Conservation (phyloP, 2,888 invertebrate genomes). For the Actias luna region DNA sequence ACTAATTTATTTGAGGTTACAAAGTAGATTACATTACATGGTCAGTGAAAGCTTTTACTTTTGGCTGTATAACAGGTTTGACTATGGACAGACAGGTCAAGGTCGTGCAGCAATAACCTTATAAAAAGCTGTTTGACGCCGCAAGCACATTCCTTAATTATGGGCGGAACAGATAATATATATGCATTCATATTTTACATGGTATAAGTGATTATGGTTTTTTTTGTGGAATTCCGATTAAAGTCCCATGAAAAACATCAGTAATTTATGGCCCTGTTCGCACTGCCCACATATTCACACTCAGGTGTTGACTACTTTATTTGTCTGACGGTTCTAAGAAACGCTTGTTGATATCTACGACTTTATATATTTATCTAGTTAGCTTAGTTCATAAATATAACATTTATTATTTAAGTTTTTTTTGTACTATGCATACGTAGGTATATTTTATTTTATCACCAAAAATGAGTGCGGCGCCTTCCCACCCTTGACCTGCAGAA, state of each 20-base stretch:
- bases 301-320: slow-evolving; percentile 47
- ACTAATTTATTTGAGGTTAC: not conserved
- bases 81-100: slow-evolving; percentile 65
- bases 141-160: slow-evolving; percentile 52
- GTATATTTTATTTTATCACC: slow-evolving; percentile 58
- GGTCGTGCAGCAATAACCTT: slow-evolving; percentile 47
- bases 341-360: not conserved
- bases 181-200: slow-evolving; percentile 45
- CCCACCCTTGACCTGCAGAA: slow-evolving; percentile 69
- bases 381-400: not conserved
- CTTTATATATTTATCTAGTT: not conserved
- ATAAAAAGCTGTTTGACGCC: slow-evolving; percentile 65
- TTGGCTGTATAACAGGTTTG: slow-evolving; percentile 66
- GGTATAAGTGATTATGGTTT: slow-evolving; percentile 6
- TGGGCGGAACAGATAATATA: slow-evolving; percentile 58
- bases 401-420: no score
- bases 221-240: slow-evolving; percentile 24
- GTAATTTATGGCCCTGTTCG: slow-evolving; percentile 41
- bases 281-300: slow-evolving; percentile 26
- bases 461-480: slow-evolving; percentile 68
- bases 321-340: slow-evolving; percentile 43
- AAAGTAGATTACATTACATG: slow-evolving; percentile 1
- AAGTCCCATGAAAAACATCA: slow-evolving; percentile 41
- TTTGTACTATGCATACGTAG: slow-evolving; percentile 52
- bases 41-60: slow-evolving; percentile 70